phyloP scores from a whole-genome alignment of 2,113 vertebrate species.

The Amia ocellicauda region DNA sequence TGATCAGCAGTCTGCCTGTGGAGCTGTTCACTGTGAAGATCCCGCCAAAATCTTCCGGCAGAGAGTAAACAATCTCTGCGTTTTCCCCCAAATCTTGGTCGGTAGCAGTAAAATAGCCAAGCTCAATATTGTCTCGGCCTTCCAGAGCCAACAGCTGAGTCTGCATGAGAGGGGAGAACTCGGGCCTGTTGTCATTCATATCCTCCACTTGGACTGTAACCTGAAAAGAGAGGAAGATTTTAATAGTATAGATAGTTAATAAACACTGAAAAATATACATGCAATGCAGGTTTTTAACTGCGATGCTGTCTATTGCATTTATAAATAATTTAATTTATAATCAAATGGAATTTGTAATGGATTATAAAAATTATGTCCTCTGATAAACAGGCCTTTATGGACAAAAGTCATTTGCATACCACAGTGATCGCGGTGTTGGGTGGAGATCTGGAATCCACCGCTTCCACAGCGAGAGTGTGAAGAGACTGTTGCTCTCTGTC shows the following conservation, averaged over 20 bases:
- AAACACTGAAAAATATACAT: too few species aligned
- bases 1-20: constrained; percentile 36
- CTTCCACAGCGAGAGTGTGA: constrained; percentile 63
- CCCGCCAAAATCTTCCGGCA: constrained; percentile 45
- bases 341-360: too few species aligned
- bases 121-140: constrained; percentile 24
- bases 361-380: too few species aligned
- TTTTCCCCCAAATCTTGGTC: constrained; percentile 45
- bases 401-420: constrained; percentile 43
- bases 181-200: constrained; percentile 48
- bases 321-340: too few species aligned
- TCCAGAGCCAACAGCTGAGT: constrained; percentile 40
- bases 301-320: too few species aligned
- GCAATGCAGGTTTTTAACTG: too few species aligned
- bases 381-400: too few species aligned
- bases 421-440: constrained; percentile 53
- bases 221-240: constrained; percentile 15
- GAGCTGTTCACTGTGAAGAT: constrained; percentile 38
- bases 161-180: constrained; percentile 37
- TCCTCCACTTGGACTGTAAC: constrained; percentile 43
- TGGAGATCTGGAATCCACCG: constrained; percentile 57
- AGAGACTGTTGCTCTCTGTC: constrained; percentile 60
- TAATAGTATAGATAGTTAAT: too few species aligned
- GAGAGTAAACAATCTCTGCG: constrained; percentile 38
- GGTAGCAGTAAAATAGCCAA: constrained; percentile 44